Percentiles rank a stretch among this genome's conserved stretches.
Evolutionary conservation across 2,888 invertebrate genomes (phyloP).

Genomic region (Oithona nana): DNA sequence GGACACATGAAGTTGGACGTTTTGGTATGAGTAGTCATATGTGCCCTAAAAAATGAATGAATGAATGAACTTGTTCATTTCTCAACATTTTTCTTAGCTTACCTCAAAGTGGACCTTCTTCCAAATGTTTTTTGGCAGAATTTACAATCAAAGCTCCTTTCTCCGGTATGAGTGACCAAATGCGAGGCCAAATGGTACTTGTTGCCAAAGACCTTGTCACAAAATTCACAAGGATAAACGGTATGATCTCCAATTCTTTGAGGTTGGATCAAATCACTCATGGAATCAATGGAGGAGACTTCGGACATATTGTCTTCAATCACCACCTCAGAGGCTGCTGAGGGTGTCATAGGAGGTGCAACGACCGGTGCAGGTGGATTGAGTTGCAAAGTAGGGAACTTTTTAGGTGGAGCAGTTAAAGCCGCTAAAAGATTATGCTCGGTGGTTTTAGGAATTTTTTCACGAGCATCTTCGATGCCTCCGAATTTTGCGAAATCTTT

Average conservation of each 20-base stretch:
- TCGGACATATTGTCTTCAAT: not conserved
- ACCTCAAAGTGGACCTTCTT: constrained; percentile 11
- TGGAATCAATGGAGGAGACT: not conserved
- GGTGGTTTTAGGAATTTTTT: not conserved
- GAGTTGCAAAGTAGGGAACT: not conserved
- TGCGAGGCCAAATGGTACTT: constrained; percentile 12
- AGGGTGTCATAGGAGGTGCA: too few relatives aligned
- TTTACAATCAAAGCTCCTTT: constrained; percentile 13
- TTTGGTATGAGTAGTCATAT: constrained; percentile 17
- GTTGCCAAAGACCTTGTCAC: constrained; percentile 15
- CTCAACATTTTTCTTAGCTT: too few relatives aligned
- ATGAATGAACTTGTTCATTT: too few relatives aligned
- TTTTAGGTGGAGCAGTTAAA: not conserved
- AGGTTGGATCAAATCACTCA: not conserved
- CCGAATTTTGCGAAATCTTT: constrained; percentile 14
- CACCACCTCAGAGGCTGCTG: too few relatives aligned
- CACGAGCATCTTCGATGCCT: not conserved
- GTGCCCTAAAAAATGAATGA: too few relatives aligned
- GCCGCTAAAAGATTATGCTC: not conserved
- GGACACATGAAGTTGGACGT: constrained; percentile 17
- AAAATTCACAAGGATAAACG: constrained; percentile 13
- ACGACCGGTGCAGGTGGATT: too few relatives aligned
- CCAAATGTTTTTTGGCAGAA: constrained; percentile 10
- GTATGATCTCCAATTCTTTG: not conserved
- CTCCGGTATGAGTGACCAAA: constrained; percentile 16